These are phyloP conservation scores for Poecilia latipinna DNA, from an alignment of 2,113 vertebrate genomes.

Conservation along the genomic window DNA sequence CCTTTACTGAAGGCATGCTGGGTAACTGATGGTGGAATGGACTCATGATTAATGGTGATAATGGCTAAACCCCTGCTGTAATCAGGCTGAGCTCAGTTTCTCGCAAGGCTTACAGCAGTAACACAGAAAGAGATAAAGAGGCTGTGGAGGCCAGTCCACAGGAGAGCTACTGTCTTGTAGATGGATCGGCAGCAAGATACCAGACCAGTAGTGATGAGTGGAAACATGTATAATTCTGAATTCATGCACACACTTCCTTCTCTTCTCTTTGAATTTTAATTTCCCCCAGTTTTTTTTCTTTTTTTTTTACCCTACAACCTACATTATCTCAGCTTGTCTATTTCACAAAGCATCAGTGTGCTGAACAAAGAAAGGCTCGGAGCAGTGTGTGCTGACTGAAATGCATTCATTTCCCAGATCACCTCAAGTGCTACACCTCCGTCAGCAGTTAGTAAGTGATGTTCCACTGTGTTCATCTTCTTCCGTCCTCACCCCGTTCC, in stretches of 20 bases:
- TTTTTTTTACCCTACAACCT: background rate
- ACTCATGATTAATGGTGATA: conserved; percentile 9
- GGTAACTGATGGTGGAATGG: conserved; percentile 1
- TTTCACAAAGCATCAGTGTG: background rate
- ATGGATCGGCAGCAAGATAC: background rate
- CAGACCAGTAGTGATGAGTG: background rate
- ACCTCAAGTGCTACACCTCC: background rate
- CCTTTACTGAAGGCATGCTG: background rate
- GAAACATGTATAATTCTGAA: background rate
- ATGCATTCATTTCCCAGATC: background rate
- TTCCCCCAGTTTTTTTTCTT: too few species aligned
- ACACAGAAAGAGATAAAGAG: background rate
- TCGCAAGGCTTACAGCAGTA: background rate
- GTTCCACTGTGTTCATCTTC: conserved; percentile 16
- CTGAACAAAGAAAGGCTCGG: background rate
- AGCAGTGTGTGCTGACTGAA: background rate
- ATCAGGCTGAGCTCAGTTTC: conserved; percentile 3
- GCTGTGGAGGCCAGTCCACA: conserved; percentile 3
- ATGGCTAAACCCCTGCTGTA: conserved; percentile 1
- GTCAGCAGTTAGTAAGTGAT: conserved; percentile 24
- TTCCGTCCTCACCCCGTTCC: conserved; percentile 2
- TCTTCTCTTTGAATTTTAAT: background rate
- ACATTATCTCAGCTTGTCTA: background rate
- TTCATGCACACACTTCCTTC: background rate
- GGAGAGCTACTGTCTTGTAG: background rate